These are phyloP conservation scores for Odontamblyopus lacepedii DNA, from an alignment of 2,797 vertebrate genomes.

Conservation along the genomic window DNA sequence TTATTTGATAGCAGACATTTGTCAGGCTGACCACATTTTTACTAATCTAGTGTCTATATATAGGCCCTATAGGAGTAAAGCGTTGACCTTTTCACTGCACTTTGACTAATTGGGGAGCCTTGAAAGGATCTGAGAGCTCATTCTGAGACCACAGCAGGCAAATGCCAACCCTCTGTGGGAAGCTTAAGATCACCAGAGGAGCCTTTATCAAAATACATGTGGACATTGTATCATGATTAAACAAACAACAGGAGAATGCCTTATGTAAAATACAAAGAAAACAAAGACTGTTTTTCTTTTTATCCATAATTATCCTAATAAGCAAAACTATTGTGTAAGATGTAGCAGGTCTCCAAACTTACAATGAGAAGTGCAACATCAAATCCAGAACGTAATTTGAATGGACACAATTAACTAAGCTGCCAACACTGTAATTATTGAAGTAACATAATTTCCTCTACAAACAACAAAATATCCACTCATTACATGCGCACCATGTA, in stretches of 20 bases:
- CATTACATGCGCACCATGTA: no score
- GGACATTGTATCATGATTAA: neutral
- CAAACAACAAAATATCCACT: no score
- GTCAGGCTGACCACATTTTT: conserved; percentile 7
- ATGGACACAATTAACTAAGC: no score
- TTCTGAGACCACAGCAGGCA: conserved; percentile 18
- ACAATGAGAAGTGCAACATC: no score
- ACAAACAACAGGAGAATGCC: neutral
- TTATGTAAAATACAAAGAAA: neutral
- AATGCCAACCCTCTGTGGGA: conserved; percentile 23
- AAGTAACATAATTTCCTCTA: no score
- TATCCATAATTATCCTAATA: no score
- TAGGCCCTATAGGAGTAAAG: conserved; percentile 6
- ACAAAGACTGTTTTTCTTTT: neutral
- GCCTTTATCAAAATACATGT: conserved; percentile 1
- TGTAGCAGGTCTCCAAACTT: neutral
- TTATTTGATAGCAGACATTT: neutral
- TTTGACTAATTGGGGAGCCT: conserved; percentile 13
- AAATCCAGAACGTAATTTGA: no score
- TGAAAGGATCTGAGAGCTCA: conserved; percentile 16
- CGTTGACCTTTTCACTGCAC: conserved; percentile 20
- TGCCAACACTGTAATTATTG: no score
- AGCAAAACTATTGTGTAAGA: neutral
- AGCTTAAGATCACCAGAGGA: conserved; percentile 14
- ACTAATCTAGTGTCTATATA: conserved; percentile 4